These are phyloP conservation scores for Spatula clypeata DNA, from an alignment of 2,797 vertebrate genomes.

Conservation along the genomic window DNA sequence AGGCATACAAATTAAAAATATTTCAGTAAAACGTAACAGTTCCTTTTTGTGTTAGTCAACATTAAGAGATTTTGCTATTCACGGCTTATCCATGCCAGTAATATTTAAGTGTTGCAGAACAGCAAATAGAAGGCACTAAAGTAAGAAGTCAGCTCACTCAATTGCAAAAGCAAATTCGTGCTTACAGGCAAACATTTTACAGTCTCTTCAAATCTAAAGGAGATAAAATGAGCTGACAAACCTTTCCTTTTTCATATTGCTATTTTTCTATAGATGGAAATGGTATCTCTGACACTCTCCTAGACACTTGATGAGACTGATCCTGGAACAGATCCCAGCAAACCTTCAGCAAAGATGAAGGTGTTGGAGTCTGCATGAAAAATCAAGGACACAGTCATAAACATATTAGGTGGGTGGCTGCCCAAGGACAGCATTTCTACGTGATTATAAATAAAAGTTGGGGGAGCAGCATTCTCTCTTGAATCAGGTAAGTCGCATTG, in stretches of 20 bases:
- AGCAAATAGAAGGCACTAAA: background rate
- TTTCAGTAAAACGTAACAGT: background rate
- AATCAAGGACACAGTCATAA: background rate
- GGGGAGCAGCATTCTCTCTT: background rate
- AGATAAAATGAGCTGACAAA: constrained; percentile 9
- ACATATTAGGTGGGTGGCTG: background rate
- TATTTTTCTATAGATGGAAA: background rate
- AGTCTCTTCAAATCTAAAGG: background rate
- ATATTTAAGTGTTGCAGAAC: background rate
- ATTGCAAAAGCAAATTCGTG: constrained; percentile 18
- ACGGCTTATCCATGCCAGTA: background rate
- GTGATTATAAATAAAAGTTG: background rate
- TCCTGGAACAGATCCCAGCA: background rate
- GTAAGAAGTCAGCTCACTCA: background rate
- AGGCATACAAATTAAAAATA: background rate
- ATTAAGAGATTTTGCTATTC: background rate
- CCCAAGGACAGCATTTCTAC: background rate
- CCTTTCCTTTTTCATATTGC: background rate
- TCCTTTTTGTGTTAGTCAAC: background rate
- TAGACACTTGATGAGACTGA: background rate
- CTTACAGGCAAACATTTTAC: constrained; percentile 6
- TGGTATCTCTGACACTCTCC: background rate
- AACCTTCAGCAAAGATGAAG: background rate
- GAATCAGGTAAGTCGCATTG: background rate
- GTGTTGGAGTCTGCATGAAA: background rate